Evolutionary conservation across 2,797 vertebrate species (phyloP), one percentile per base, ranked within the genome.

Genomic region (Hirundo rustica): DNA sequence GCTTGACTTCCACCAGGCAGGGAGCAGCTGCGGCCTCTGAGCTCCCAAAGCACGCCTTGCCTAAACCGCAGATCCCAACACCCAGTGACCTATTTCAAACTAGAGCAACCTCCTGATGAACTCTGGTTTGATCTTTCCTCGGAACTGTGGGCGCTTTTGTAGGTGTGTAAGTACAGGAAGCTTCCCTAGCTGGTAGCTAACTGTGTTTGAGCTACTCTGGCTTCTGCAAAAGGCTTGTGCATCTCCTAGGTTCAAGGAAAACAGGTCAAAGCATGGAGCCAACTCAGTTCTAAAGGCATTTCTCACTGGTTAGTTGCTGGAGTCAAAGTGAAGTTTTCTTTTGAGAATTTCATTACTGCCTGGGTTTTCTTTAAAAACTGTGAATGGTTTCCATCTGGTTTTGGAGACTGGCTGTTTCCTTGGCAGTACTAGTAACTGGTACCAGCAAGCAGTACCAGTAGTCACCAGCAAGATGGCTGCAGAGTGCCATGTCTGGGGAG

Each of bases 81-180:
- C 58, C 58, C 57, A 12, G 78, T 89, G 93, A 92, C 85, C 73
- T 86, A n/a, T 73, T 92, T 94, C 48, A 64, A 64, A 65, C 27
- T 80, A 19, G 70, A 82, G 47, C 67, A 93, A 75, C 91, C 76
- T 85, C 55, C 60, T 76, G 48, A 60, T 91, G 82, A 96, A 50
- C 91, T 88, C 76, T 19, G 15, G 30, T 77, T 62, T 86, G 75
- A 50, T 86, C 58, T 89, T 60, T 51, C 70, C 50, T 66, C 78
- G 51, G 65, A 65, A 26, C 48, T 66, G n/a, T 45, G 65, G n/a
- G 50, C 2, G 8, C 54, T 68, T 27, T 2, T 4, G 65, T 67
- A 61, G 50, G n/a, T 54, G 18, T 16, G 16, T 76, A 58, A 34
- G 73, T n/a, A 60, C 0, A 3, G 65, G 45, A 68, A 72, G 42